Evolutionary conservation across 2,888 invertebrate species (phyloP).

Genomic region (Xiphydria camelus): DNA sequence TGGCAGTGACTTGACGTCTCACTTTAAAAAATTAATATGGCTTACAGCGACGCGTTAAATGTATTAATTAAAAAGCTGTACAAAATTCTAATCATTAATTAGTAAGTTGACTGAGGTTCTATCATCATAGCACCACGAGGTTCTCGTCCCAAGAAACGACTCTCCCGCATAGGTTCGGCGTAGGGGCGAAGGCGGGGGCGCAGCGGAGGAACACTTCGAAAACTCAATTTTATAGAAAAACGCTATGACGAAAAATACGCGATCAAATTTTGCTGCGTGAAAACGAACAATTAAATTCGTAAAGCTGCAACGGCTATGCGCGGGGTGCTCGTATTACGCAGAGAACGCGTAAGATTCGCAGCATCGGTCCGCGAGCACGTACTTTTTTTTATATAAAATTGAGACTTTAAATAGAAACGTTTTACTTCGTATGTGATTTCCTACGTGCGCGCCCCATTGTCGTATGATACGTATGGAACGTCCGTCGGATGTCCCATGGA

Average conservation of each 20-base stretch:
- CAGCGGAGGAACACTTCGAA: too few relatives aligned
- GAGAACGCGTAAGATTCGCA: too few relatives aligned
- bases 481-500: too few relatives aligned
- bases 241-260: too few relatives aligned
- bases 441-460: slow-evolving; percentile 28
- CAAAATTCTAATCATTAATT: slow-evolving; percentile 44
- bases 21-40: slow-evolving; percentile 27
- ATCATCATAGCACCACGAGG: slow-evolving; percentile 42
- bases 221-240: slow-evolving; percentile 3
- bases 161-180: slow-evolving; percentile 20
- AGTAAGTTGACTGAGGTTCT: slow-evolving; percentile 42
- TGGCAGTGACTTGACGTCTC: slow-evolving; percentile 45
- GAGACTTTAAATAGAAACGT: neutral
- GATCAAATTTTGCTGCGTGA: too few relatives aligned
- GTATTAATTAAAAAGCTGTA: slow-evolving; percentile 53
- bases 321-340: too few relatives aligned
- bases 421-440: neutral
- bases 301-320: too few relatives aligned
- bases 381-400: neutral
- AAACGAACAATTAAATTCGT: too few relatives aligned
- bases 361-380: too few relatives aligned
- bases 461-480: too few relatives aligned
- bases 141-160: slow-evolving; percentile 30
- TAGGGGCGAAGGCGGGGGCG: neutral
- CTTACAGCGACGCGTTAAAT: slow-evolving; percentile 42